phyloP scores from a whole-genome alignment of 2,797 vertebrate genomes.

The Austrolebias charrua region DNA sequence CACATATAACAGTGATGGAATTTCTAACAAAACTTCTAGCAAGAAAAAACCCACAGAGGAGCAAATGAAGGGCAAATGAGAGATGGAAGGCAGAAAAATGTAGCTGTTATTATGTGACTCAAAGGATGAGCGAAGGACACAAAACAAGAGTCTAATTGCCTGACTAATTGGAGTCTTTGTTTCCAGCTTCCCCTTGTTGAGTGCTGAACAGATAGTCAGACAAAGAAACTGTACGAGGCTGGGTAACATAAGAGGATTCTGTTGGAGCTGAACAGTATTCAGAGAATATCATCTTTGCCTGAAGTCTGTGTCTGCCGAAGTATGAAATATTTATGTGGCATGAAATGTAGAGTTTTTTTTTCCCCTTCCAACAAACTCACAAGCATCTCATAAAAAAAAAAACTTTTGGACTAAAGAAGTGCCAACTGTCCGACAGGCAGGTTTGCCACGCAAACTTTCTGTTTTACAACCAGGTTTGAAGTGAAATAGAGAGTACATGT shows the following conservation, averaged over 20 bases:
- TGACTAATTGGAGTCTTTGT: conserved; percentile 78
- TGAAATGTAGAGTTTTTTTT: conserved; percentile 12
- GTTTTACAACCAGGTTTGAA: conserved; percentile 22
- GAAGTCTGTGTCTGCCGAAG: conserved; percentile 26
- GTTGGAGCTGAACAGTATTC: conserved; percentile 30
- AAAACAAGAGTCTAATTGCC: conserved; percentile 75
- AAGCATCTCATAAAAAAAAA: conserved; percentile 14
- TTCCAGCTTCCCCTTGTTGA: conserved; percentile 63
- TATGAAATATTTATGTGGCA: conserved; percentile 59
- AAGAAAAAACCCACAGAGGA: conserved; percentile 39
- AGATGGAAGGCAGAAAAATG: conserved; percentile 56
- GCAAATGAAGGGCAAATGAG: conserved; percentile 60
- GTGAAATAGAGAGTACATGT: conserved; percentile 17
- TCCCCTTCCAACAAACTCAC: conserved; percentile 22
- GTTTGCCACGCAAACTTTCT: background rate
- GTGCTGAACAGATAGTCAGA: conserved; percentile 52
- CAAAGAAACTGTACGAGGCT: conserved; percentile 53
- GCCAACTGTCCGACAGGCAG: background rate
- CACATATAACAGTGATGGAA: conserved; percentile 30
- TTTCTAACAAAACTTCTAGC: conserved; percentile 28
- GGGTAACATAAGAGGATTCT: conserved; percentile 46
- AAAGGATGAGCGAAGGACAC: conserved; percentile 61
- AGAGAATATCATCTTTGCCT: conserved; percentile 22
- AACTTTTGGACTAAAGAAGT: conserved; percentile 14
- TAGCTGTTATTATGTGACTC: conserved; percentile 54